These are phyloP conservation scores for Xylota sylvarum DNA, from an alignment of 2,888 invertebrate species.

Conservation along the genomic window DNA sequence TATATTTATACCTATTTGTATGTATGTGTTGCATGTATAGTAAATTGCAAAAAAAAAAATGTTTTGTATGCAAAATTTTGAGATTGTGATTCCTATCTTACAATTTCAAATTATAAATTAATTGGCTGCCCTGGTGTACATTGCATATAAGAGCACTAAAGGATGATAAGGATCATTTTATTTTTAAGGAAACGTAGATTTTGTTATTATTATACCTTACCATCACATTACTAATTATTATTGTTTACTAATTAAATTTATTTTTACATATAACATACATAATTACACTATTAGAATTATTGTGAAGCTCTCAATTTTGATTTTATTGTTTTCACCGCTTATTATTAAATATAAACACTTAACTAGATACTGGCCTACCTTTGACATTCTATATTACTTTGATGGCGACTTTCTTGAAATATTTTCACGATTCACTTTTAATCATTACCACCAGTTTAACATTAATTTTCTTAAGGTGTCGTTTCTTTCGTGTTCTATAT, in stretches of 20 bases:
- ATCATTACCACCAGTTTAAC: conserved; percentile 51
- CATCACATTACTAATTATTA: not conserved
- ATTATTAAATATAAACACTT: conserved; percentile 2
- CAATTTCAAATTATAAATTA: conserved; percentile 1
- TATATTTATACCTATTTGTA: not conserved
- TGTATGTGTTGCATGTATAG: conserved; percentile 7
- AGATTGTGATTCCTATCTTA: not conserved
- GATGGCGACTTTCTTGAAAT: conserved; percentile 49
- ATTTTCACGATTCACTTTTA: conserved; percentile 61
- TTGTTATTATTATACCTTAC: not conserved
- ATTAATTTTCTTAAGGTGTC: conserved; percentile 17
- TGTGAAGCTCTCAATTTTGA: not conserved
- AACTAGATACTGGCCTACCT: conserved; percentile 45
- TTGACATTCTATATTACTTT: conserved; percentile 69
- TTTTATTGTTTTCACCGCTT: conserved; percentile 4
- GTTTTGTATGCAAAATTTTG: conserved; percentile 3
- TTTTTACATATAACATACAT: not conserved
- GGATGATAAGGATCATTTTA: too few species aligned
- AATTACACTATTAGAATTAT: not conserved
- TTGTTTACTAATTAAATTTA: not conserved
- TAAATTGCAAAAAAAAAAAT: conserved; percentile 12
- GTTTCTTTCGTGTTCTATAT: conserved; percentile 1
- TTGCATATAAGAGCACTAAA: too few species aligned
- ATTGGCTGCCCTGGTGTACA: not conserved
- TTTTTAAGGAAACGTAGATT: not conserved